A percentile compares a stretch with the other conserved stretches of the same genome.
Evolutionary conservation across 1,140 invertebrate species (phyloP).

Genomic region (Tenebrio molitor): DNA sequence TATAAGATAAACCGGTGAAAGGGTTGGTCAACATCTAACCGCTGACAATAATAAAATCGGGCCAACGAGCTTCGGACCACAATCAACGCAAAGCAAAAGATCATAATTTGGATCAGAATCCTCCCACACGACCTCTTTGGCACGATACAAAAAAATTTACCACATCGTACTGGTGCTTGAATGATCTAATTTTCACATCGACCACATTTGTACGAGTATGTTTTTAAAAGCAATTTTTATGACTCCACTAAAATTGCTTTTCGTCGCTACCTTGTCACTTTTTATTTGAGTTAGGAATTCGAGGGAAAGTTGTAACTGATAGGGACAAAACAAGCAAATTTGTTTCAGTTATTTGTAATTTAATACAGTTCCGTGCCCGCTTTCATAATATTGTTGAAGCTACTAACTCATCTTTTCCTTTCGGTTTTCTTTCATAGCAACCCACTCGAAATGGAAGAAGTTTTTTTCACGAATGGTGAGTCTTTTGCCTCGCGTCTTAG

Average conservation of each 20-base stretch:
- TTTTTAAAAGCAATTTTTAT: no score
- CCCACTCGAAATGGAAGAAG: background rate
- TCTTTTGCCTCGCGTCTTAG: background rate
- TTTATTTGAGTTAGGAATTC: conserved; percentile 9
- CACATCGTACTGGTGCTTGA: no score
- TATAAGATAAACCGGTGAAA: conserved; percentile 15
- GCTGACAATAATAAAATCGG: conserved; percentile 17
- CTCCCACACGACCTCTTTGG: no score
- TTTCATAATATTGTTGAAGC: conserved; percentile 7
- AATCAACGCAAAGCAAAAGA: background rate
- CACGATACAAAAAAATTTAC: no score
- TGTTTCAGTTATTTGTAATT: conserved; percentile 22
- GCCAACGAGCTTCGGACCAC: background rate
- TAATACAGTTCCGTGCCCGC: conserved; percentile 8
- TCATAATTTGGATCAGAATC: no score
- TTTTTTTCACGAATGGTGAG: background rate
- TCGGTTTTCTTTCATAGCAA: background rate
- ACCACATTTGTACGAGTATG: no score
- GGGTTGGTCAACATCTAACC: conserved; percentile 9
- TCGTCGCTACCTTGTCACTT: background rate
- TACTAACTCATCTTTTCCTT: conserved; percentile 12
- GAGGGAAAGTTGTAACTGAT: conserved; percentile 9
- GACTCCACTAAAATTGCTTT: no score
- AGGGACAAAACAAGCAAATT: conserved; percentile 17
- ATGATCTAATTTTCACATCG: no score